These are phyloP conservation scores for Anarsia innoxiella DNA, from an alignment of 2,888 invertebrate species.

Conservation along the genomic window DNA sequence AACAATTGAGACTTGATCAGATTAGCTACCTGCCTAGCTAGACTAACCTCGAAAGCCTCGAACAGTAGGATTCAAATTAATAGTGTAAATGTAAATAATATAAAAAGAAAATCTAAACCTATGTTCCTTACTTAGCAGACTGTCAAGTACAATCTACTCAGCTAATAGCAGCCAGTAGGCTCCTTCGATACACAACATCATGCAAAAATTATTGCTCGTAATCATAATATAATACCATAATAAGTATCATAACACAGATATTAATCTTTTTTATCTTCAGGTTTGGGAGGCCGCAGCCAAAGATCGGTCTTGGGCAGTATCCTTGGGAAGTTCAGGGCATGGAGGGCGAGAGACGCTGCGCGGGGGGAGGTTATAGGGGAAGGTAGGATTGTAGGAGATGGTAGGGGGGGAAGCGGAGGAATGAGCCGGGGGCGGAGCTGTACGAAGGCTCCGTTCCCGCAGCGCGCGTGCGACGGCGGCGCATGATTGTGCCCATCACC, in stretches of 20 bases:
- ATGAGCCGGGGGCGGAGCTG: conserved; percentile 51
- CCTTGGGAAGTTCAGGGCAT: conserved; percentile 56
- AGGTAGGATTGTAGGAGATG: conserved; percentile 21
- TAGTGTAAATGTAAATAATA: too few species aligned
- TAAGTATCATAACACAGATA: neutral
- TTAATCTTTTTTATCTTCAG: conserved; percentile 24
- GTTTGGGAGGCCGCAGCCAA: conserved; percentile 46
- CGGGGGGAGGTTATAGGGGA: conserved; percentile 44
- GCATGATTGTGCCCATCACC: conserved; percentile 63
- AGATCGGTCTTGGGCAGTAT: conserved; percentile 62
- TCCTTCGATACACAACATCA: too few species aligned
- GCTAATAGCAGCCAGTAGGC: too few species aligned
- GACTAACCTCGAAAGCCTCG: too few species aligned
- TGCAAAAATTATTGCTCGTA: too few species aligned
- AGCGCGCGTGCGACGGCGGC: conserved; percentile 66
- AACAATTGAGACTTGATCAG: too few species aligned
- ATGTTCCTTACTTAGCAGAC: too few species aligned
- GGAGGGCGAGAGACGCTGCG: conserved; percentile 49
- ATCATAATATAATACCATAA: neutral
- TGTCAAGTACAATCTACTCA: too few species aligned
- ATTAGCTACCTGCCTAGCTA: too few species aligned
- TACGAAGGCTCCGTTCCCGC: conserved; percentile 65
- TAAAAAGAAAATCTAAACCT: too few species aligned
- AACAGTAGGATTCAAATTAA: too few species aligned
- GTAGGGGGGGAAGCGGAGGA: conserved; percentile 23